Conservation (phyloP, 2,113 vertebrate species). For the Odocoileus hemionus region DNA sequence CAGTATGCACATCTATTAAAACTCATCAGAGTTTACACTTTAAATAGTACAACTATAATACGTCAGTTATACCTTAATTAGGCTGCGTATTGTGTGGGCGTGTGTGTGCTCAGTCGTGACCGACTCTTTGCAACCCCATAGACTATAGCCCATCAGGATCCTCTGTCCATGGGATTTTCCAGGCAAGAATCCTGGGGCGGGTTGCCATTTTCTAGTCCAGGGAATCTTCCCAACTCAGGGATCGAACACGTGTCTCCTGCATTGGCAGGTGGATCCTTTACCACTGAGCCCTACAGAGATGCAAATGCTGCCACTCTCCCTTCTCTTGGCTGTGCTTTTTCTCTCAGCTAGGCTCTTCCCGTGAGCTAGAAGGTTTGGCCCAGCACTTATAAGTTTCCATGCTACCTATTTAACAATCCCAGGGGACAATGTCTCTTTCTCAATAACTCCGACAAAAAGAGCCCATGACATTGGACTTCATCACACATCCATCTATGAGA, state of each 20-base stretch:
- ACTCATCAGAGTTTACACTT: not conserved
- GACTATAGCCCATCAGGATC: not conserved
- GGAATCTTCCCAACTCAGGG: not conserved
- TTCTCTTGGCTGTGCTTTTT: not conserved
- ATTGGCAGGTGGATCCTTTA: not conserved
- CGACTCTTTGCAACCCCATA: not conserved
- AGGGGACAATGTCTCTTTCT: not conserved
- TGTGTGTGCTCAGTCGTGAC: not conserved
- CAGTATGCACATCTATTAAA: not conserved
- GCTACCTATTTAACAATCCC: not conserved
- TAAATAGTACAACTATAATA: not conserved
- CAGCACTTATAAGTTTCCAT: not conserved
- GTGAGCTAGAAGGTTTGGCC: not conserved
- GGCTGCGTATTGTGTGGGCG: not conserved
- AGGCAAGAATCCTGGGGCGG: not conserved
- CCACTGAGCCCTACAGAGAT: not conserved
- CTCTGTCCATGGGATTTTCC: not conserved
- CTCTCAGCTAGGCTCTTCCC: not conserved
- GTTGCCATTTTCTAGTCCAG: not conserved
- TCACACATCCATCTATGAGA: not conserved
- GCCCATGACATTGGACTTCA: not conserved
- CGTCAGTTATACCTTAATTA: not conserved
- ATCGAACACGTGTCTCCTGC: not conserved
- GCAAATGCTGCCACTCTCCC: not conserved
- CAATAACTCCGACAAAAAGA: not conserved